A percentile compares a stretch with the other conserved stretches of the same genome.
phyloP scores from a whole-genome alignment of 2,113 vertebrate species.

The Onychostoma macrolepis region DNA sequence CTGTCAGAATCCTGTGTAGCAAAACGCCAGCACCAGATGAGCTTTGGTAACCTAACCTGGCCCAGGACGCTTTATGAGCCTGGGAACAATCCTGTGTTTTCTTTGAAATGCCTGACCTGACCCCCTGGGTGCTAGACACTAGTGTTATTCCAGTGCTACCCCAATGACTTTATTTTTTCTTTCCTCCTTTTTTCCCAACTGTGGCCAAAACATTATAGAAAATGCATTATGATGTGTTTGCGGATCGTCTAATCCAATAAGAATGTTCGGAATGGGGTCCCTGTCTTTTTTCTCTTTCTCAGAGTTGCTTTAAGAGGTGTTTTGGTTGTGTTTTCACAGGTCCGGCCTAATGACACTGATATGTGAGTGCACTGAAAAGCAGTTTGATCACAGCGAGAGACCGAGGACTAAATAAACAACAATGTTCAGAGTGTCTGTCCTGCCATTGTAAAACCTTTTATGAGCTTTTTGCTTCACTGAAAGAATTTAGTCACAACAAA shows the following conservation, averaged over 20 bases:
- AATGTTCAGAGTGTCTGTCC: background rate
- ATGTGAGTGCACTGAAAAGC: slow-evolving; percentile 21
- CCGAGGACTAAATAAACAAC: slow-evolving; percentile 12
- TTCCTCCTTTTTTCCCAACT: background rate
- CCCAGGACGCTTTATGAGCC: slow-evolving; percentile 57
- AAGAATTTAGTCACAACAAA: slow-evolving; percentile 24
- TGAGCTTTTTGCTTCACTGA: background rate
- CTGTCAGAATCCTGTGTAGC: slow-evolving; percentile 66
- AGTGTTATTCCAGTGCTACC: slow-evolving; percentile 20
- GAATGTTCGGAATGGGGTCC: background rate
- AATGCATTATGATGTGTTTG: slow-evolving; percentile 1
- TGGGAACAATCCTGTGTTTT: slow-evolving; percentile 60
- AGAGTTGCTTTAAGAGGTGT: background rate
- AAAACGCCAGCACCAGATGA: slow-evolving; percentile 65
- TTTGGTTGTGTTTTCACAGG: slow-evolving; percentile 7
- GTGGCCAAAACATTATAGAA: background rate
- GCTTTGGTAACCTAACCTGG: slow-evolving; percentile 71
- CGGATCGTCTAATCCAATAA: background rate
- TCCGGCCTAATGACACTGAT: slow-evolving; percentile 12
- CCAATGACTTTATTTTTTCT: background rate
- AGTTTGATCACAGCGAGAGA: slow-evolving; percentile 15
- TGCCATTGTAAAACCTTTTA: background rate
- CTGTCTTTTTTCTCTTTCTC: background rate
- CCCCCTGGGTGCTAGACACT: slow-evolving; percentile 8
- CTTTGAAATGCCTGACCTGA: slow-evolving; percentile 48